These are phyloP conservation scores for Lophochroa leadbeateri DNA, from an alignment of 2,113 vertebrate species.

Conservation along the genomic window DNA sequence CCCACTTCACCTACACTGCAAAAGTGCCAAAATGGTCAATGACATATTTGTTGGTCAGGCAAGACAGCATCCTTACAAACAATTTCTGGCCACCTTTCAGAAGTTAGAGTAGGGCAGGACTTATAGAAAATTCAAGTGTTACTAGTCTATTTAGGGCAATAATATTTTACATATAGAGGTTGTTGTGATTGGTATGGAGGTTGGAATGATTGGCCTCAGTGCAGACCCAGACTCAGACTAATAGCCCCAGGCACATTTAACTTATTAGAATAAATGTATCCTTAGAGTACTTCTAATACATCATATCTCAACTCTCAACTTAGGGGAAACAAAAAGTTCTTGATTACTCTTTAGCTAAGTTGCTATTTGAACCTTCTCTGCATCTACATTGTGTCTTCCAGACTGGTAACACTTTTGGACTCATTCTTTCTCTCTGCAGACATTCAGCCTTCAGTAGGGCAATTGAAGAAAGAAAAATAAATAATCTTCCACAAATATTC, in stretches of 20 bases:
- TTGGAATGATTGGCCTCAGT: neutral
- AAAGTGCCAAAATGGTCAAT: neutral
- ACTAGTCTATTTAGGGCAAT: neutral
- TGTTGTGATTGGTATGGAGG: neutral
- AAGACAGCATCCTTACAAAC: neutral
- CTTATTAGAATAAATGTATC: neutral
- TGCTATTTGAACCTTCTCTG: neutral
- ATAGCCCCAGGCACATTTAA: neutral
- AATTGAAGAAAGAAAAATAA: neutral
- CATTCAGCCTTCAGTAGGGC: neutral
- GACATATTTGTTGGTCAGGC: neutral
- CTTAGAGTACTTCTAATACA: neutral
- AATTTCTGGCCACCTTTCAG: neutral
- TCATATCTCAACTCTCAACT: neutral
- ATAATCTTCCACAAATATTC: neutral
- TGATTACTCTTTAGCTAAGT: neutral
- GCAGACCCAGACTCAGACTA: neutral
- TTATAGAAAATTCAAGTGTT: neutral
- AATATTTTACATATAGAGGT: neutral
- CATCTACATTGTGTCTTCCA: neutral
- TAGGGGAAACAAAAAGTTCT: neutral
- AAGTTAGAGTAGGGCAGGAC: neutral
- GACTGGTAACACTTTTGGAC: neutral
- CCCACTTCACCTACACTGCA: neutral
- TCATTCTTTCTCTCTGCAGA: neutral